These are phyloP conservation scores for Calameuta pallipes DNA, from an alignment of 2,888 invertebrate species.

Conservation along the genomic window DNA sequence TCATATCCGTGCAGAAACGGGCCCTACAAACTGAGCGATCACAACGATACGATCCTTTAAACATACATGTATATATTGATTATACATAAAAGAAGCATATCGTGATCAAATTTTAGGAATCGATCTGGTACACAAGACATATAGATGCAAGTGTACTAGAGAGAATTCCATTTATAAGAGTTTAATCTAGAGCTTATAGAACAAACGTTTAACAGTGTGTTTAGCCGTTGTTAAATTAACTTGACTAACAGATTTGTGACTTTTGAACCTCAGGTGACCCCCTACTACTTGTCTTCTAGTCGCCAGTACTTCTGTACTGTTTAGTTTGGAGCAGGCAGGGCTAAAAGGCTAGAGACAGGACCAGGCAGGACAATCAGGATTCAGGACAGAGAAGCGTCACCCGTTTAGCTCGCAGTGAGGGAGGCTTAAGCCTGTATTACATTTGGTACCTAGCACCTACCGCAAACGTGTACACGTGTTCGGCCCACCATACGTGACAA, in stretches of 20 bases:
- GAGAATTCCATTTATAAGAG: too few relatives aligned
- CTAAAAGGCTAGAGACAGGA: slow-evolving; percentile 60
- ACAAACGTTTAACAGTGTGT: not conserved
- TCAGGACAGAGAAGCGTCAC: slow-evolving; percentile 59
- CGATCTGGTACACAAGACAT: too few relatives aligned
- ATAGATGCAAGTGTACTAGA: too few relatives aligned
- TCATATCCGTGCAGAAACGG: too few relatives aligned
- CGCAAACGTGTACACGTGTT: slow-evolving; percentile 42
- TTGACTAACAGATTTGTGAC: slow-evolving; percentile 62
- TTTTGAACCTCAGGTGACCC: slow-evolving; percentile 66
- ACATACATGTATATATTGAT: too few relatives aligned
- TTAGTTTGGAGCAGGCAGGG: slow-evolving; percentile 66
- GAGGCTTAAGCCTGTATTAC: slow-evolving; percentile 53
- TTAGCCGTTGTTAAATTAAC: slow-evolving; percentile 43
- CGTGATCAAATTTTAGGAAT: too few relatives aligned
- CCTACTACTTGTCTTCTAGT: slow-evolving; percentile 66
- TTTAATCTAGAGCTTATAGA: not conserved
- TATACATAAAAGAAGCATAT: too few relatives aligned
- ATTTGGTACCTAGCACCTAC: slow-evolving; percentile 42
- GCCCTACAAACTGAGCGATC: too few relatives aligned
- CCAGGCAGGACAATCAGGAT: slow-evolving; percentile 59
- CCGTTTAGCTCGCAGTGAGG: slow-evolving; percentile 59
- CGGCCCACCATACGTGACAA: slow-evolving; percentile 19
- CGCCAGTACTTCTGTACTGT: slow-evolving; percentile 64
- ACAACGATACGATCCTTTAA: too few relatives aligned